A percentile compares a stretch with the other conserved stretches of the same genome.
Evolutionary conservation across 2,113 vertebrate species (phyloP).

Genomic region (Chroicocephalus ridibundus): DNA sequence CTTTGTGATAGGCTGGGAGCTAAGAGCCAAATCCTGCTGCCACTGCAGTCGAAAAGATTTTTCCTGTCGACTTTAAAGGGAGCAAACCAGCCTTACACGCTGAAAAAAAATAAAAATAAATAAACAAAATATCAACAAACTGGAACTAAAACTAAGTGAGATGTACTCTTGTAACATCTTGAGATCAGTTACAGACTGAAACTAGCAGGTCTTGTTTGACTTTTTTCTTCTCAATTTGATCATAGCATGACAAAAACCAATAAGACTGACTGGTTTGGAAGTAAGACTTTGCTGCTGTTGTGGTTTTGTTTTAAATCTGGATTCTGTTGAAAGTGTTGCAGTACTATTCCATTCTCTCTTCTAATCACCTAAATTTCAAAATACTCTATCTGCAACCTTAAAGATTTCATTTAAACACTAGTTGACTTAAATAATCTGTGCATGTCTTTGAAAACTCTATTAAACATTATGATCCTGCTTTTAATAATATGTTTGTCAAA

Average conservation of each 20-base stretch:
- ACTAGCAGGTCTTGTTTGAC: neutral
- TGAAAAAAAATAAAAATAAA: neutral
- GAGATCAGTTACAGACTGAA: neutral
- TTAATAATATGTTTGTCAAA: neutral
- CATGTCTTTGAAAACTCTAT: neutral
- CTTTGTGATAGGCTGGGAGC: constrained; percentile 59
- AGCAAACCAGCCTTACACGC: neutral
- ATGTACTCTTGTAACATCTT: neutral
- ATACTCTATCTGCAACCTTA: neutral
- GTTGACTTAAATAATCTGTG: neutral
- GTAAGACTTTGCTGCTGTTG: neutral
- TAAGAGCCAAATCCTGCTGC: constrained; percentile 21
- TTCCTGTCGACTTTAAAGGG: neutral
- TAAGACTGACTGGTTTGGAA: neutral
- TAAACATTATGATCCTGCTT: neutral
- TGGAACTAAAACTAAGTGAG: neutral
- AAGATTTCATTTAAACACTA: neutral
- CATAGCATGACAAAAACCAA: neutral
- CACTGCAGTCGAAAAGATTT: neutral
- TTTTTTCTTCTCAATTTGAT: neutral
- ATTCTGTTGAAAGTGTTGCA: neutral
- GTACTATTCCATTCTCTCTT: neutral
- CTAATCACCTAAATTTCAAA: neutral
- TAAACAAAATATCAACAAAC: neutral
- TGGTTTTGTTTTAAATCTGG: neutral